These are phyloP conservation scores for Anoplolepis gracilipes DNA, from an alignment of 1,140 invertebrate species.

Conservation along the genomic window DNA sequence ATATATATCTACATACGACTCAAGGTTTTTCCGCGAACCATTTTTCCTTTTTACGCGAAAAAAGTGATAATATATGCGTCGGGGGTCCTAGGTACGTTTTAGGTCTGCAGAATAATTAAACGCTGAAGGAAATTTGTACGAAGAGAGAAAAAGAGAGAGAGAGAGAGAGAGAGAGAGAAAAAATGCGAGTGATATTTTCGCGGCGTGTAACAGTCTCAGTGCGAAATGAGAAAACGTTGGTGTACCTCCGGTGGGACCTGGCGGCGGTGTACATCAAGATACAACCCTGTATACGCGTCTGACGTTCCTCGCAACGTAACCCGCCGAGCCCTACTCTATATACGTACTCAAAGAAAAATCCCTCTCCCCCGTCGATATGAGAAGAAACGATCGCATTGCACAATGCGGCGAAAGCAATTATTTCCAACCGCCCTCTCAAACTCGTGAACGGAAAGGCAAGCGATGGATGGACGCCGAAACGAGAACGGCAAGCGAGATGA, in stretches of 20 bases:
- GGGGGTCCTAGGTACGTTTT: conserved; percentile 21
- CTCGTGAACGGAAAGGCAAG: conserved; percentile 60
- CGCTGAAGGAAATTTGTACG: conserved; percentile 48
- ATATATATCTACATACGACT: neutral
- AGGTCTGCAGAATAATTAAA: conserved; percentile 51
- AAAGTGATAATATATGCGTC: conserved; percentile 30
- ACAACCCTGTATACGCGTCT: conserved; percentile 28
- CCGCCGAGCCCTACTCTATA: conserved; percentile 2
- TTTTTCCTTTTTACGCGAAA: conserved; percentile 22
- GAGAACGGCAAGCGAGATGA: conserved; percentile 52
- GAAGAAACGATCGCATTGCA: conserved; percentile 64
- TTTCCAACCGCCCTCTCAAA: conserved; percentile 21
- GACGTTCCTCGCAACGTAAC: conserved; percentile 23
- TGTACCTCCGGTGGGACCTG: conserved; percentile 8
- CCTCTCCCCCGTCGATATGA: conserved; percentile 26
- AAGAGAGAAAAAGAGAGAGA: neutral
- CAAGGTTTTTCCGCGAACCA: neutral
- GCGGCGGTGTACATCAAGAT: conserved; percentile 26
- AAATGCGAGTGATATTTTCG: conserved; percentile 29
- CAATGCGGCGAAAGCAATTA: conserved; percentile 69
- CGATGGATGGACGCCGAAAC: conserved; percentile 22
- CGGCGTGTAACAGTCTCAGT: conserved; percentile 38
- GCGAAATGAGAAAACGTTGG: conserved; percentile 48
- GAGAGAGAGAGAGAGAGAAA: neutral
- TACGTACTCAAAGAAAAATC: conserved; percentile 44